These are phyloP conservation scores for Ametastegia equiseti DNA, from an alignment of 2,888 invertebrate species.

Conservation along the genomic window DNA sequence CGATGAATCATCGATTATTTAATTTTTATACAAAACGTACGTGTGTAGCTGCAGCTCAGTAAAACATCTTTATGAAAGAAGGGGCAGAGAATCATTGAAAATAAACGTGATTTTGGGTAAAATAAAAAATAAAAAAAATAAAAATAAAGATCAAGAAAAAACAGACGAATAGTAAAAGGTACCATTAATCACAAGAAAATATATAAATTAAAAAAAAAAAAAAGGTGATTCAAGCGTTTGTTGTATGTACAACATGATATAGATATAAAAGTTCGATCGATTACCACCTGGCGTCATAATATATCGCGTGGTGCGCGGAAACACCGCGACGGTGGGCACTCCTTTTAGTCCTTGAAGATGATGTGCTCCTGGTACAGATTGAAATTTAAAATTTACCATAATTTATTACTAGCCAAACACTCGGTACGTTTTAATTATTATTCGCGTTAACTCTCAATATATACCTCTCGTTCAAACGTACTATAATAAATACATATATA, in stretches of 20 bases:
- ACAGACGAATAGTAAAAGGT: no score
- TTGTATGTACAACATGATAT: no score
- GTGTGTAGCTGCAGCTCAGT: no score
- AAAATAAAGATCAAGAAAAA: no score
- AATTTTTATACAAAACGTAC: no score
- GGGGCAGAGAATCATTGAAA: no score
- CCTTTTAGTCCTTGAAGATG: slow-evolving; percentile 37
- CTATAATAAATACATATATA: no score
- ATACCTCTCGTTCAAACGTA: no score
- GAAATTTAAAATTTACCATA: slow-evolving; percentile 37
- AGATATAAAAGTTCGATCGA: background rate
- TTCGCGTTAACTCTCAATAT: background rate
- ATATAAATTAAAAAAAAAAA: background rate
- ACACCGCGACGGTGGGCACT: background rate
- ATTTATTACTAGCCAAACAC: slow-evolving; percentile 27
- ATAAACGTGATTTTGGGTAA: no score
- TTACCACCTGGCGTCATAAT: background rate
- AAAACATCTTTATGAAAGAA: no score
- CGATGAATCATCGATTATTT: no score
- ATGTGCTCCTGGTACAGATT: slow-evolving; percentile 38
- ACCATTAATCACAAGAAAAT: background rate
- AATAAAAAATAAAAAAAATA: no score
- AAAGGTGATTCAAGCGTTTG: background rate
- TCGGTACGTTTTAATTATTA: slow-evolving; percentile 8
- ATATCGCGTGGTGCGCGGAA: background rate